Percentiles rank a stretch among this genome's conserved stretches.
These are phyloP conservation scores for Anableps anableps DNA, from an alignment of 2,797 vertebrate genomes.

Conservation along the genomic window DNA sequence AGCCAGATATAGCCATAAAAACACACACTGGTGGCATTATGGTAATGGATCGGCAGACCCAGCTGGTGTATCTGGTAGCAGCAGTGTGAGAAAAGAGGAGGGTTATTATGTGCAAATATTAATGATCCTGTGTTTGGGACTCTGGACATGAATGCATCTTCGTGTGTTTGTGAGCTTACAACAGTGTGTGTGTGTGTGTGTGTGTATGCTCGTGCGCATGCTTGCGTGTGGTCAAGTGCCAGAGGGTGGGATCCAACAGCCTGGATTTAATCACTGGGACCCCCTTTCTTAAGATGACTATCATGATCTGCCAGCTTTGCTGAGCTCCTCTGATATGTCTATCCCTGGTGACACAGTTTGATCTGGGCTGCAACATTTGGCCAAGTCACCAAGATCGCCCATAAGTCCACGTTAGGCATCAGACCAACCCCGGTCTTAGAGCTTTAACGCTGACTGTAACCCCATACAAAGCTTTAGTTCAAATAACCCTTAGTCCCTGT, in stretches of 20 bases:
- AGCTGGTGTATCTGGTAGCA: slow-evolving; percentile 84
- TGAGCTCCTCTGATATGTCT: slow-evolving; percentile 79
- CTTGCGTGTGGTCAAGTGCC: slow-evolving; percentile 76
- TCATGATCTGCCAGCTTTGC: slow-evolving; percentile 77
- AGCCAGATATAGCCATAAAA: slow-evolving; percentile 31
- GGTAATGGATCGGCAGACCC: slow-evolving; percentile 79
- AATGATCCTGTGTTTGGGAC: slow-evolving; percentile 81
- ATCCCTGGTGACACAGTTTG: slow-evolving; percentile 77
- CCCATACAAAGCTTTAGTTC: slow-evolving; percentile 71
- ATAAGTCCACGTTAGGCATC: slow-evolving; percentile 74
- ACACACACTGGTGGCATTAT: slow-evolving; percentile 71
- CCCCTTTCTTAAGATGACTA: slow-evolving; percentile 79
- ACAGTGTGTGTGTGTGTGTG: slow-evolving; percentile 20
- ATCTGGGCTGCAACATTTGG: slow-evolving; percentile 70
- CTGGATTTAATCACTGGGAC: slow-evolving; percentile 81
- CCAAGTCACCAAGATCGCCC: slow-evolving; percentile 79
- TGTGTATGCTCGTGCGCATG: slow-evolving; percentile 18
- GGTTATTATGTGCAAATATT: slow-evolving; percentile 84
- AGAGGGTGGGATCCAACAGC: slow-evolving; percentile 77
- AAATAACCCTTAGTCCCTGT: slow-evolving; percentile 65
- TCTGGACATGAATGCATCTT: slow-evolving; percentile 74
- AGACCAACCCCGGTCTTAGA: slow-evolving; percentile 71
- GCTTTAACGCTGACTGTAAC: slow-evolving; percentile 63
- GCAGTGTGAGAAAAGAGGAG: slow-evolving; percentile 82
- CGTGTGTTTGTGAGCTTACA: neutral